A percentile compares a stretch with the other conserved stretches of the same genome.
Conservation (phyloP, 1,140 invertebrate species). For the Drosophila obscura region DNA sequence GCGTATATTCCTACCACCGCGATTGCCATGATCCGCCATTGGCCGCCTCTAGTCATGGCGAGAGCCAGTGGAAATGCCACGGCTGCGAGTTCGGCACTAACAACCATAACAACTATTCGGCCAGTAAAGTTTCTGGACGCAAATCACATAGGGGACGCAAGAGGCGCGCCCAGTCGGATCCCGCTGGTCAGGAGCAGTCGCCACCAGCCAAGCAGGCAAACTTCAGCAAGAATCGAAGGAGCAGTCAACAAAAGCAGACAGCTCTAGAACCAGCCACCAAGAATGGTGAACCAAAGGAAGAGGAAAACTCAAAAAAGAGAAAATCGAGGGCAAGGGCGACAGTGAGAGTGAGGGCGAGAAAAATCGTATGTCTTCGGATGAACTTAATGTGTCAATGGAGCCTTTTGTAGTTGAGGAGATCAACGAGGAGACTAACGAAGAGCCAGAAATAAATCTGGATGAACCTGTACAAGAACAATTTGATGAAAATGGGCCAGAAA, state of each 20-base stretch:
- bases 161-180: slow-evolving; percentile 52
- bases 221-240: not conserved
- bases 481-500: not conserved
- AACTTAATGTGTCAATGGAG: not conserved
- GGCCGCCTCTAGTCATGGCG: slow-evolving; percentile 1
- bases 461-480: not conserved
- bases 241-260: not conserved
- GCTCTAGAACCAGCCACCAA: not conserved
- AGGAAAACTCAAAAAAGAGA: not conserved
- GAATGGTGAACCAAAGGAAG: not conserved
- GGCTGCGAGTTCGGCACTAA: slow-evolving; percentile 36
- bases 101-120: too few relatives aligned
- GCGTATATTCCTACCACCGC: slow-evolving; percentile 58
- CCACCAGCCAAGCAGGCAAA: slow-evolving; percentile 21
- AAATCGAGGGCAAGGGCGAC: too few relatives aligned
- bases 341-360: too few relatives aligned
- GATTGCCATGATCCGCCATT: slow-evolving; percentile 62
- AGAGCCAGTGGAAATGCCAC: slow-evolving; percentile 65
- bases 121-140: not conserved
- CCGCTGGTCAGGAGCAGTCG: slow-evolving; percentile 11
- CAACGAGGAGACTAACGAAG: too few relatives aligned
- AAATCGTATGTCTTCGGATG: not conserved
- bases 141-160: slow-evolving; percentile 57
- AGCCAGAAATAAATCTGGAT: not conserved
- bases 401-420: too few relatives aligned